Evolutionary conservation across 2,888 invertebrate species (phyloP), one percentile per base, ranked within the genome.

Genomic region (Polydrusus cervinus): DNA sequence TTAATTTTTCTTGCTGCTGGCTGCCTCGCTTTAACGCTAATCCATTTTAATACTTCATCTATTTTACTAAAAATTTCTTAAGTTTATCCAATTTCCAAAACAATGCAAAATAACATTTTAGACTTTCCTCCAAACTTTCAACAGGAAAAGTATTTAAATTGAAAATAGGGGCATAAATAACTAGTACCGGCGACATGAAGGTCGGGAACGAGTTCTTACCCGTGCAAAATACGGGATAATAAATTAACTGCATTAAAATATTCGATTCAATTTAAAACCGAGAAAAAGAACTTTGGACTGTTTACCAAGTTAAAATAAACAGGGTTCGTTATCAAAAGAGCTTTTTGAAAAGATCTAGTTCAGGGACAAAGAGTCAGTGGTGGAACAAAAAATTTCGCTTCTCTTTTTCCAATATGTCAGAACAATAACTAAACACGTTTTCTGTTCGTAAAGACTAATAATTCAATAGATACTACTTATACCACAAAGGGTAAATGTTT

Each of bases 201-300:
- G 72, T 60, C 40, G 30, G 47, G 65, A 65, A 57, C 65, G 66
- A 55, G 25, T 51, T 57, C 25, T 34, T 70, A 53, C 34, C 55
- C 14, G 49, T 34, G 69, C 61, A 70, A 61, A 70, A 70, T 49
- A 61, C 18, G 20, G 62, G 51, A 65, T 53, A 49, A 71, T 71
- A 71, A 71, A 71, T 71, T 71, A 71, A 16, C 57, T 45, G 53
- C 71, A 71, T 71, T 71, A 71, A 66, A 71, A 71, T 65, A 65
- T 71, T 66, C 71, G 45, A 64, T 71, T 71, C 57, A 71, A 55
- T 71, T 62, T 64, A 62, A 45, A 71, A 51, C 43, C 8, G 43
- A 43, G 55, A 43, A 43, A 61, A 64, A 71, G 61, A 61, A 61
- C 61, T 61, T 38, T 10, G 45, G 60, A 34, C 10, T 49, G 47